These are phyloP conservation scores for Bos taurus DNA, from an alignment of 2,113 vertebrate species.

Conservation along the genomic window DNA sequence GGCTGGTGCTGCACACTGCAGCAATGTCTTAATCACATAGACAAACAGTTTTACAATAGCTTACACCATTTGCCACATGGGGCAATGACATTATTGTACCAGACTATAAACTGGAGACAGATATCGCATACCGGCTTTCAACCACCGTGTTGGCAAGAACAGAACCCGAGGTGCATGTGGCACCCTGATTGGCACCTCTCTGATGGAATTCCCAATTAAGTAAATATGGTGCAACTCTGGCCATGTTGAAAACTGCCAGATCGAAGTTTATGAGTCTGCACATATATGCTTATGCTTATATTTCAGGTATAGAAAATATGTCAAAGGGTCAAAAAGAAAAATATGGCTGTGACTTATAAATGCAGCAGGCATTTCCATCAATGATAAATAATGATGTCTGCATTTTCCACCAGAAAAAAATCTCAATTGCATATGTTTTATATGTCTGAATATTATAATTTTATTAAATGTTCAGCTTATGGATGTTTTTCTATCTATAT, in stretches of 20 bases:
- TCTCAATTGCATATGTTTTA: not conserved
- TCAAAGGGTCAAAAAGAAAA: not conserved
- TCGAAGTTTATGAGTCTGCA: not conserved
- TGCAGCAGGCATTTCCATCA: not conserved
- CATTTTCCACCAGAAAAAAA: not conserved
- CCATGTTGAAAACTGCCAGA: conserved; percentile 54
- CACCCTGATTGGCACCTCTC: conserved; percentile 39
- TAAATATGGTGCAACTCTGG: conserved; percentile 67
- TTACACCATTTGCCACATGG: conserved; percentile 88
- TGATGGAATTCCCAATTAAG: conserved; percentile 77
- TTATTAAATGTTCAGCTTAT: not conserved
- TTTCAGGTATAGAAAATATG: not conserved
- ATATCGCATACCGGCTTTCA: conserved; percentile 80
- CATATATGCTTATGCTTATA: not conserved
- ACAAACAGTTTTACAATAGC: conserved; percentile 89
- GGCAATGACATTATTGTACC: conserved; percentile 85
- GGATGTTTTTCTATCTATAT: not conserved
- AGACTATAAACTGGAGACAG: conserved; percentile 83
- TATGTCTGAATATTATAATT: not conserved
- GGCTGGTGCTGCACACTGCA: conserved; percentile 85
- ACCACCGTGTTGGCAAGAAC: conserved; percentile 73
- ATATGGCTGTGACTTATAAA: not conserved
- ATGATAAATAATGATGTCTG: conserved; percentile 4
- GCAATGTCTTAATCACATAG: conserved; percentile 89
- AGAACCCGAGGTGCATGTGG: conserved; percentile 33